Base-by-base conservation (phyloP, 2,797 vertebrate genomes). In the Orestias chungarensis region DNA sequence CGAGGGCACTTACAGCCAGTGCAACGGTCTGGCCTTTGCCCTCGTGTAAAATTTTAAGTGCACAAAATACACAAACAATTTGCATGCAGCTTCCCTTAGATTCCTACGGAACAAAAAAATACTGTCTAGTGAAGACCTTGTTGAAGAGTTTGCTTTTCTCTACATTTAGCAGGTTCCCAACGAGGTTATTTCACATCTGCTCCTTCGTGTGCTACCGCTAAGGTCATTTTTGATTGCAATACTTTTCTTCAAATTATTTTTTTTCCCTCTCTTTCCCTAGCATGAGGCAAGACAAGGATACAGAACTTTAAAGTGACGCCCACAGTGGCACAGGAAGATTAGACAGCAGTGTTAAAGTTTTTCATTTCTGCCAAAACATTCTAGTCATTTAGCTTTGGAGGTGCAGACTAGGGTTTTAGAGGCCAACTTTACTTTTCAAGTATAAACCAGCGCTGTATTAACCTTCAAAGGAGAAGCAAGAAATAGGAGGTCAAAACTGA, bases 291-390 rank as follows among this genome's bases (percentile, higher is more conserved):
- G 57, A 59, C 67, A 25, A 73, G 68, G 74, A 79, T 55, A 59
- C 43, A 68, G 40, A 64, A 82, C 82, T 81, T 81, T 76, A 38
- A 35, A 84, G 66, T 17, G 71, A 80, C 80, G 47, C 83, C 82
- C 82, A 84, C 82, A 73, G 70, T 81, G 27, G 23, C 70, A 62
- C 44, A 71, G 49, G 25, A 79, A 82, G 81, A 87, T 90, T 76
- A 86, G 75, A 85, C 81, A 70, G 29, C 76, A 46, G 42, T 59
- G 33, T 40, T 75, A 29, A 42, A 74, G 49, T 52, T 72, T 23
- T 52, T 66, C 46, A 49, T 38, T 61, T 10, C 17, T 10, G 49
- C 29, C 62, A 74, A 78, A 64, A 71, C 54, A 78, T 82, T 80
- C 46, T 33, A 52, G 64, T 67, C 38, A 49, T 83, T 84, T 81